Base-by-base conservation (phyloP, 2,888 invertebrate species). In the Danaus chrysippus region DNA sequence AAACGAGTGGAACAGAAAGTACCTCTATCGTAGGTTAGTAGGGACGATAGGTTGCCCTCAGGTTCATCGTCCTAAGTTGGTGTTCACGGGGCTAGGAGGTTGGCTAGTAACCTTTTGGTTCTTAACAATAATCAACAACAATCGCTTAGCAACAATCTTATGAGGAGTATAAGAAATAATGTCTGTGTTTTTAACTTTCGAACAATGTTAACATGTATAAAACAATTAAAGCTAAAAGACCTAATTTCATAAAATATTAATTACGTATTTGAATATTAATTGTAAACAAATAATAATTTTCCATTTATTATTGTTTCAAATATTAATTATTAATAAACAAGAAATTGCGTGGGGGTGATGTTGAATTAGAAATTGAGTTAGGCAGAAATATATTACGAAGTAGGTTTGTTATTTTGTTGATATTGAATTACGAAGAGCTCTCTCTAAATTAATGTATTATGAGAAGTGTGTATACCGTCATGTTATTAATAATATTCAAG, bases 181-280 rank as follows among this genome's bases (percentile, higher is more conserved):
- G 8, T 34, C 23, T 34, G 2, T 34, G 23, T 3, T 34, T 23
- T 34, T 34, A 34, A 34, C 6, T 34, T 34, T 34, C 23, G 23
- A 34, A 8, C 23, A 5, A 34, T 34, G 23, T 34, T 34, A 23
- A 5, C 23, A 34, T 34, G 23, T 8, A 34, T 34, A 34, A 34
- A 5, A 6, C 23, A 34, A 34, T 34, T 34, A 34, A 34, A 34
- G 8, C 23, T 34, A 8, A 6, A 0, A 34, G 23, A 34, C 8
- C 10, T 19, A 11, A 17, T n/a, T 10, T 5, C 19, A 13, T 12
- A 46, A n/a, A 46, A 42, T 42, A 42, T 59, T 15, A 23, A 53
- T 53, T 58, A n/a, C n/a, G n/a, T n/a, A 44, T 58, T 55, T 42
- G 43, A 54, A 41, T 54, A 58, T 49, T 34, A 34, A 34, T 3